phyloP scores from a whole-genome alignment of 2,797 vertebrate species.

The Anguilla marmorata region DNA sequence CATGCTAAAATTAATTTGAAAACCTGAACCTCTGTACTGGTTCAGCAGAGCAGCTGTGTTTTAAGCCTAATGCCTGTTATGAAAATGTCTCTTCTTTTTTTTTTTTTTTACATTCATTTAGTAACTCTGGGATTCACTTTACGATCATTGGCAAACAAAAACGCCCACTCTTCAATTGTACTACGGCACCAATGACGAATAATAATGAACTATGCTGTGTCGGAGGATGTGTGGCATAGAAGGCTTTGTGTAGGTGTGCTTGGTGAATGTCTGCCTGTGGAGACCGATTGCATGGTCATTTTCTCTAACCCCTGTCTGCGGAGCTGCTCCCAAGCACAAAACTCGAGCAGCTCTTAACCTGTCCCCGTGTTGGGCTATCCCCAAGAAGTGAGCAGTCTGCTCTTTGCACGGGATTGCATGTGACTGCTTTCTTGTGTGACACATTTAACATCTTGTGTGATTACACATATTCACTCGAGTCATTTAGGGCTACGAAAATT shows the following conservation, averaged over 20 bases:
- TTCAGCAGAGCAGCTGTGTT: neutral
- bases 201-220: neutral
- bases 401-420: neutral
- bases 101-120: neutral
- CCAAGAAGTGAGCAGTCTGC: neutral
- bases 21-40: neutral
- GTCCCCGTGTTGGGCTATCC: neutral
- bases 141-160: neutral
- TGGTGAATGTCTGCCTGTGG: neutral
- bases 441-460: neutral
- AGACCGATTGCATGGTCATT: neutral
- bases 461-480: neutral
- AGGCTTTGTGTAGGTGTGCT: neutral
- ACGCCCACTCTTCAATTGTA: neutral
- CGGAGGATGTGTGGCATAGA: neutral
- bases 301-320: neutral
- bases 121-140: neutral
- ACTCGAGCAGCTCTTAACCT: neutral
- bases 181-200: neutral
- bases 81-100: neutral
- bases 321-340: neutral
- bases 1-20: neutral
- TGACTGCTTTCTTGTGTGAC: neutral
- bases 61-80: neutral
- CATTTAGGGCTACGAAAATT: neutral